Evolutionary conservation across 1,140 invertebrate genomes (phyloP), one percentile per base, ranked within the genome.

Genomic region (Drosophila serrata): DNA sequence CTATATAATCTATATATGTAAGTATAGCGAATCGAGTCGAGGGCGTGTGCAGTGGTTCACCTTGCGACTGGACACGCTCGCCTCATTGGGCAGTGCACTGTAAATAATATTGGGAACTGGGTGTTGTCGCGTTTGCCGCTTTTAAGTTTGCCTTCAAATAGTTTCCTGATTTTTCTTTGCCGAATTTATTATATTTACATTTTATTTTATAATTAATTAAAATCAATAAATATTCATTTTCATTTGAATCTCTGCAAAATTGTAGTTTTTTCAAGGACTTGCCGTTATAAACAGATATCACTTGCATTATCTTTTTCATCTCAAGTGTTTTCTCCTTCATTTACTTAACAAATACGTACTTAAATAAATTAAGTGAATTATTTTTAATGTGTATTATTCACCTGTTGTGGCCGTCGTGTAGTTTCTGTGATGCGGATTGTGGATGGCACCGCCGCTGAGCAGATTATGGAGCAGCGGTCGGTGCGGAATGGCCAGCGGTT

Each of bases 371-470:
- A 33, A 22, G 29, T 22, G 6, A 22, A 8, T 22, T 27, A 24
- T 24, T 29, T 51, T 7, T 33, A 19, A 22, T 15, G 39, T 43
- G 65, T 58, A 45, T 33, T 64, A 84, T 67, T 90, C 76, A 93
- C 92, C 92, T 92, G 92, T 93, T 81, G 91, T 93, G 58, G 90
- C 90, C 65, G 92, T 78, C 74, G 90, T 87, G 67, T 93, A 93
- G 63, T 85, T 93, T 77, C 92, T 88, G 84, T 93, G 92, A 79
- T 93, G 92, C 68, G 92, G 81, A 85, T 86, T 90, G 72, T 93
- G 91, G 49, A 93, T 92, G 60, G 91, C 76, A 49, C 91, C 91
- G 46, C 92, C 92, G 67, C 92, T 93, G 40, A 93, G 76, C 57
- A 93, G 49, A 82, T 92, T 92, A 63, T 93, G 92, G 49, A 93